Percentiles rank a stretch among this genome's conserved stretches.
Evolutionary conservation across 2,888 invertebrate species (phyloP).

Genomic region (Meliscaeva auricollis): DNA sequence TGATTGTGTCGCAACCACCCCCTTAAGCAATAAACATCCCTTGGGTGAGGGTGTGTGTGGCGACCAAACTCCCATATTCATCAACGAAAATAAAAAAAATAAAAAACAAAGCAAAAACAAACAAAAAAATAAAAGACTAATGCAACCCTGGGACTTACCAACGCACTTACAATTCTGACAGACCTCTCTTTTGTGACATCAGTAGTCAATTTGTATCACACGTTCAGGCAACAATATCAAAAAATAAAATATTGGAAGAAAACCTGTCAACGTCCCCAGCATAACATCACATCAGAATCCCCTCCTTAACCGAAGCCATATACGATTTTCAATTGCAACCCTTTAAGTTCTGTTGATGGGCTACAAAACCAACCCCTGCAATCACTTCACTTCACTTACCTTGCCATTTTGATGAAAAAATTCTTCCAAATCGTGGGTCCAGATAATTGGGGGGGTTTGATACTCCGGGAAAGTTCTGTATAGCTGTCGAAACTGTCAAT

Average conservation of each 20-base stretch:
- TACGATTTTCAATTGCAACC: conserved; percentile 25
- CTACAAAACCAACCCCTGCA: not conserved
- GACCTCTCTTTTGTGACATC: conserved; percentile 34
- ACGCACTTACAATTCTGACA: conserved; percentile 15
- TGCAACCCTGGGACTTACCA: conserved; percentile 10
- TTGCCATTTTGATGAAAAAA: conserved; percentile 62
- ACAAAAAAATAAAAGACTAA: too few relatives aligned
- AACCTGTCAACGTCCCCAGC: conserved; percentile 24
- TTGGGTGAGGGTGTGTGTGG: conserved; percentile 10
- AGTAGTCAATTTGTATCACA: conserved; percentile 59
- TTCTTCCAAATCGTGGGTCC: conserved; percentile 41
- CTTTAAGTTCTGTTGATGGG: not conserved
- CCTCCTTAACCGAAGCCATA: conserved; percentile 49
- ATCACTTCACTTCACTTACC: conserved; percentile 44
- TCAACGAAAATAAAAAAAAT: conserved; percentile 8
- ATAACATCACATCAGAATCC: too few relatives aligned
- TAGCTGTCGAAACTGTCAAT: not conserved
- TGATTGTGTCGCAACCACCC: conserved; percentile 24
- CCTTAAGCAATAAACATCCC: conserved; percentile 17
- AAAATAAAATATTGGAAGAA: not conserved
- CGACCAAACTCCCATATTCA: conserved; percentile 20
- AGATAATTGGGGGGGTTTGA: not conserved
- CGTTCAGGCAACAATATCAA: conserved; percentile 27
- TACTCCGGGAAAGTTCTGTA: conserved; percentile 2
- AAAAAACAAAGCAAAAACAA: conserved; percentile 4